Base-by-base conservation (phyloP, 2,113 vertebrate species). In the Ochotona curzoniae region DNA sequence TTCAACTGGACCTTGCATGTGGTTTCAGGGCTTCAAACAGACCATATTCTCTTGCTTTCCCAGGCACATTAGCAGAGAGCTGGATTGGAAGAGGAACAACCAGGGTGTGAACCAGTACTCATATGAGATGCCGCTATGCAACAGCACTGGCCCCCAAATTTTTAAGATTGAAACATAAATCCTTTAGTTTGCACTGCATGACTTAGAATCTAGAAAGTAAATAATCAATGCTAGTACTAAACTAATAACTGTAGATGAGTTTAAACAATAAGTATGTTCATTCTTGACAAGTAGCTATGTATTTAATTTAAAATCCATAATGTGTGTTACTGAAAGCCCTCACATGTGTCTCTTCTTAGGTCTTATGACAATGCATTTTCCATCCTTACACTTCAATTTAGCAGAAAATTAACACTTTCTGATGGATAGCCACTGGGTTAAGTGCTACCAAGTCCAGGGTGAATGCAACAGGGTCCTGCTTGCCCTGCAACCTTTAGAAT, bases 351-450 rank as follows among this genome's bases (percentile, higher is more conserved):
- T 87, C 35, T 76, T 87, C 71, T 26, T 87, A 75, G 49, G 35
- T 87, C 79, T 26, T 71, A 54, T 69, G 28, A 66, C 35, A 32
- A 87, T 83, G 81, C 81, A 66, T 51, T 93, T 82, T 75, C 61
- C 61, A 93, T 26, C 11, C 12, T 83, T 82, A 61, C 1, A 76
- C 13, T 86, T 83, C 4, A 86, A 14, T 32, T 70, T 38, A 86
- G 54, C 5, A 92, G 70, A 94, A 92, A 89, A 94, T 81, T 83
- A 93, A 76, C 11, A 57, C 5, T 25, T 49, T 76, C 35, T 82
- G 60, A 82, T 15, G 93, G 60, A 1, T n/a, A 85, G 70, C 73
- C 47, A 49, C 28, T 78, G 26, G 0, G 1, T 89, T 92, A 94
- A 88, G 20, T 83, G 10, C 12, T 93, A 47, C 17, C 7, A 8